Conservation (phyloP, 35 echinoderm and acorn worm genomes). For the Heliocidaris tuberculata region DNA sequence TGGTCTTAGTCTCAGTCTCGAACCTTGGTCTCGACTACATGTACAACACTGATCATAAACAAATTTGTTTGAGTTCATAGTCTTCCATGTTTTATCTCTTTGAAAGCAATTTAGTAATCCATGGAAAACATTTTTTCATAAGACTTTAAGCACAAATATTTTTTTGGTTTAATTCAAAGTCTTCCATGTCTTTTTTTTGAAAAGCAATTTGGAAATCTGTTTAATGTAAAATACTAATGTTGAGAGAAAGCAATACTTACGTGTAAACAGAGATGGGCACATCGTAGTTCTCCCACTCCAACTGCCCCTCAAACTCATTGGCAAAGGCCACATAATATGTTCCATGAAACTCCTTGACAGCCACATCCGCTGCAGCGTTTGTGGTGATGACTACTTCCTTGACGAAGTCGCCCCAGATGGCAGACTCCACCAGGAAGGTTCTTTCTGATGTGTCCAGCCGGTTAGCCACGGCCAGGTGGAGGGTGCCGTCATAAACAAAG, state of each 20-base stretch:
- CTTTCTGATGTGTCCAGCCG: not conserved
- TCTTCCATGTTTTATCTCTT: too few species aligned
- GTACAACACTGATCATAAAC: too few species aligned
- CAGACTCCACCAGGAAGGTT: constrained; percentile 38
- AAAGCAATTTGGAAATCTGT: too few species aligned
- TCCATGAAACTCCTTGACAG: constrained; percentile 19
- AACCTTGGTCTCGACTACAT: too few species aligned
- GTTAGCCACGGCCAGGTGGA: constrained; percentile 36
- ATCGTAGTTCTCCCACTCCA: constrained; percentile 31
- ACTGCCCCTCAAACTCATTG: constrained; percentile 36
- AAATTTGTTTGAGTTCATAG: too few species aligned
- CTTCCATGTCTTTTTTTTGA: too few species aligned
- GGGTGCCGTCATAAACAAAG: constrained; percentile 33
- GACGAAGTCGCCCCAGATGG: constrained; percentile 37
- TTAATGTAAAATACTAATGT: not conserved
- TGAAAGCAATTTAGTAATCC: too few species aligned
- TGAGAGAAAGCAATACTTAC: not conserved
- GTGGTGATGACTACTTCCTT: constrained; percentile 46
- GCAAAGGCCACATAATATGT: constrained; percentile 28
- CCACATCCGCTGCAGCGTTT: constrained; percentile 16
- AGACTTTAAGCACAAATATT: too few species aligned
- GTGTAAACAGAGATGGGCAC: constrained; percentile 25
- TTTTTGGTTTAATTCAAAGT: too few species aligned
- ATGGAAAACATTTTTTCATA: too few species aligned
- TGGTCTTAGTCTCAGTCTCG: too few species aligned